Conservation (phyloP, 1,140 invertebrate genomes). For the Lepidurus couesii region DNA sequence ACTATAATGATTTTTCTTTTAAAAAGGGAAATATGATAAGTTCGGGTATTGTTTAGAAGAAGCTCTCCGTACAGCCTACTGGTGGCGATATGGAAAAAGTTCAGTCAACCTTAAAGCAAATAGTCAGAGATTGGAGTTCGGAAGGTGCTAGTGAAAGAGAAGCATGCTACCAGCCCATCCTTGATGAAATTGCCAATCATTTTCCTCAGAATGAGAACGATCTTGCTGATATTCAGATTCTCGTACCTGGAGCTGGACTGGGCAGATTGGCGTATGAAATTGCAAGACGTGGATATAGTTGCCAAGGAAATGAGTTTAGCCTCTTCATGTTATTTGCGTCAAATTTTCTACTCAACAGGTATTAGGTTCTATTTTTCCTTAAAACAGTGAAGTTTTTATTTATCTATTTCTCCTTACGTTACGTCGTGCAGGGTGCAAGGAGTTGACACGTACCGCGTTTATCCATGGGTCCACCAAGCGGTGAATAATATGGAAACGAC, state of each 20-base stretch:
- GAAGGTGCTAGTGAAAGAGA: conserved; percentile 74
- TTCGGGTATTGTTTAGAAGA: conserved; percentile 12
- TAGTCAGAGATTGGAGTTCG: conserved; percentile 90
- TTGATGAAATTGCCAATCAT: conserved; percentile 69
- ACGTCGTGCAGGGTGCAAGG: conserved; percentile 51
- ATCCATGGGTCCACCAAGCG: conserved; percentile 91
- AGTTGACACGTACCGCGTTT: conserved; percentile 58
- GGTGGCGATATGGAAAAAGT: conserved; percentile 71
- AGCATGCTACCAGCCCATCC: conserved; percentile 84
- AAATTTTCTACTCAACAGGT: conserved; percentile 91
- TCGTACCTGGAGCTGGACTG: conserved; percentile 92
- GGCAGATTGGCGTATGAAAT: conserved; percentile 91
- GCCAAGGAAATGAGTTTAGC: conserved; percentile 96
- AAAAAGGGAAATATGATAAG: neutral
- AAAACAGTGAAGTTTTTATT: neutral
- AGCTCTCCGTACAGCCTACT: conserved; percentile 36
- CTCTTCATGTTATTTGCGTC: conserved; percentile 96
- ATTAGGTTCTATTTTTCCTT: conserved; percentile 25
- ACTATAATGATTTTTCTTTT: neutral
- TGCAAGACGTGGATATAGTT: conserved; percentile 76
- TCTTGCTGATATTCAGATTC: conserved; percentile 59
- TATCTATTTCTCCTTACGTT: neutral
- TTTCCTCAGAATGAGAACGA: conserved; percentile 57
- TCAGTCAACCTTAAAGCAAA: conserved; percentile 86
- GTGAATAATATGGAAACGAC: conserved; percentile 76